phyloP scores from a whole-genome alignment of 37 sponge, comb jelly and placozoan species.

The Hormiphora californensis region DNA sequence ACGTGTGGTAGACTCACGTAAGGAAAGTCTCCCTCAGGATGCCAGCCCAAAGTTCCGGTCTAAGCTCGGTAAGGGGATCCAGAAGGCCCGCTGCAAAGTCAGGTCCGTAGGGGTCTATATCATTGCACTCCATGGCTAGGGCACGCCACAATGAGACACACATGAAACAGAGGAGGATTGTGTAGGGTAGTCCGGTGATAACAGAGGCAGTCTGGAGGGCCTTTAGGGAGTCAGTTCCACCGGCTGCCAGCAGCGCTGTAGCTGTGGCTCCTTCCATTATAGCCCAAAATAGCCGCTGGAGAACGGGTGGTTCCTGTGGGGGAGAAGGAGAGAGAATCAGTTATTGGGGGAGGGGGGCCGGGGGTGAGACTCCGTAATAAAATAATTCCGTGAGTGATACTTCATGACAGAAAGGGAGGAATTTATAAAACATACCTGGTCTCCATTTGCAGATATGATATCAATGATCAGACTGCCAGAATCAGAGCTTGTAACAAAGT shows the following conservation, averaged over 20 bases:
- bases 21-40: neutral
- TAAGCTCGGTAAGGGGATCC: neutral
- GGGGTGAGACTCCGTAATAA: neutral
- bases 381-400: neutral
- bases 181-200: slow-evolving; percentile 4
- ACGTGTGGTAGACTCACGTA: too few species aligned
- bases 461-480: slow-evolving; percentile 9
- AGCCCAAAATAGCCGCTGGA: neutral
- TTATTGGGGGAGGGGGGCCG: neutral
- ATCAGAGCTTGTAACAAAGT: slow-evolving; percentile 35
- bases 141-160: slow-evolving; percentile 6
- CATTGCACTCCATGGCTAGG: neutral
- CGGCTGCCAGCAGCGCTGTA: neutral
- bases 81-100: neutral
- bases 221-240: neutral
- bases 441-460: neutral
- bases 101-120: slow-evolving; percentile 15
- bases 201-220: neutral
- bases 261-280: neutral
- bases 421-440: neutral
- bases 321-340: neutral
- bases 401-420: neutral
- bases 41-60: neutral
- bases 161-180: slow-evolving; percentile 11
- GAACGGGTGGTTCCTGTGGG: neutral